These are phyloP conservation scores for Protodeltote pygarga DNA, from an alignment of 2,888 invertebrate species.

Conservation along the genomic window DNA sequence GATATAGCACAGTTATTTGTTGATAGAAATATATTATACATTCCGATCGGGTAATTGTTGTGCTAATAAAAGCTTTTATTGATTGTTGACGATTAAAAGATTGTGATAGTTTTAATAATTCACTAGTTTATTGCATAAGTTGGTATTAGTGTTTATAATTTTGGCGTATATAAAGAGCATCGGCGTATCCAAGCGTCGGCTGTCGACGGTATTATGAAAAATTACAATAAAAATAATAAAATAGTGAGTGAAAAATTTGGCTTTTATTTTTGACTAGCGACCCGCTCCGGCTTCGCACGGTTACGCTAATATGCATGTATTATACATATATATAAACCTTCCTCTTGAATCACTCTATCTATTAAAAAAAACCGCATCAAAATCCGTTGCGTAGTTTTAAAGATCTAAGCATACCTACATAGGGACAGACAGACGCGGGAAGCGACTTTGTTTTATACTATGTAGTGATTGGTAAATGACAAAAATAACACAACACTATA, in stretches of 20 bases:
- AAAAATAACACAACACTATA: no score
- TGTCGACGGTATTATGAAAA: slow-evolving; percentile 83
- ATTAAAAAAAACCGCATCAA: no score
- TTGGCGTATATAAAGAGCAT: slow-evolving; percentile 64
- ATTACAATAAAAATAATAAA: slow-evolving; percentile 86
- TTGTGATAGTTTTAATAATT: slow-evolving; percentile 63
- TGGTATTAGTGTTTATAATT: slow-evolving; percentile 57
- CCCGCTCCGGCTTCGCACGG: no score
- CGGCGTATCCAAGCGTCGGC: slow-evolving; percentile 62
- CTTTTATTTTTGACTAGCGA: slow-evolving; percentile 58
- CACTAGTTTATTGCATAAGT: slow-evolving; percentile 59
- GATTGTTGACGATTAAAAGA: slow-evolving; percentile 74
- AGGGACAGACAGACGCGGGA: no score
- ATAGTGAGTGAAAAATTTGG: slow-evolving; percentile 73
- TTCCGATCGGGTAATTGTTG: slow-evolving; percentile 63
- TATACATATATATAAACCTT: no score
- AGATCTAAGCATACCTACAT: no score
- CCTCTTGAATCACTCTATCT: no score
- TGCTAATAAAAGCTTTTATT: slow-evolving; percentile 79
- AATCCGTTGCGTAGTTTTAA: no score
- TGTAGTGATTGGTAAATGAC: no score
- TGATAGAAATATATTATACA: slow-evolving; percentile 23
- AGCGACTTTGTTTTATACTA: no score
- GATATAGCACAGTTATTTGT: slow-evolving; percentile 24
- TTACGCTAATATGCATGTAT: no score